Evolutionary conservation across 2,113 vertebrate genomes (phyloP), one percentile per base, ranked within the genome.

Genomic region (Pampusana beccarii): DNA sequence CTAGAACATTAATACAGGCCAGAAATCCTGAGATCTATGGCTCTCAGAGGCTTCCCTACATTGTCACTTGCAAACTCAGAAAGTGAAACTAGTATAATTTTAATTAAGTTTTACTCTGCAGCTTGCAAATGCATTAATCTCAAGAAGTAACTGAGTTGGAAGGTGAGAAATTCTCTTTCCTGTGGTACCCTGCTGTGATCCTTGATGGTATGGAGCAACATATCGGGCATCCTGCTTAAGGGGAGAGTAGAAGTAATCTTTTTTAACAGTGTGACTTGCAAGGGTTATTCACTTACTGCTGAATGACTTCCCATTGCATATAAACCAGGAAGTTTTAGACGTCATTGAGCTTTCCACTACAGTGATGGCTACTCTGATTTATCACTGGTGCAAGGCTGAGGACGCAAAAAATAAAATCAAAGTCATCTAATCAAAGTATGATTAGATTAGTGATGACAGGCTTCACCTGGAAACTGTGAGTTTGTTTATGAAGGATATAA

Each of bases 241-340:
- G 29, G 34, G 25, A 62, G 42, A 70, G n/a, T 28, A 66, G 64
- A 74, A 77, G 38, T 53, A 70, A 92, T 71, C 29, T 80, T 80
- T 69, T 53, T 20, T 70, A 86, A 50, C 36, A 66, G 66, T 29
- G 40, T 71, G 86, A 54, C 65, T 93, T 20, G 5, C 60, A 74
- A 89, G 77, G 51, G 73, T 95, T 91, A 81, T 93, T 95, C 84
- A 79, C 57, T 67, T 95, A 91, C 57, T 81, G 73, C 65, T 87
- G 77, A 96, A 96, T 84, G 89, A 94, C 96, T 97, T 97, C 95
- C 95, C 92, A 48, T 92, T 92, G 86, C 86, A 40, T 64, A 67
- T 40, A 56, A 34, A 84, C 77, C 95, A 95, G 89, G 94, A 97
- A 97, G 91, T 71, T 93, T 87, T 96, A 84, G 77, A 79, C 86